Percentiles rank a stretch among this genome's conserved stretches.
Conservation (phyloP, 1,140 invertebrate genomes). For the Mamestra configurata region DNA sequence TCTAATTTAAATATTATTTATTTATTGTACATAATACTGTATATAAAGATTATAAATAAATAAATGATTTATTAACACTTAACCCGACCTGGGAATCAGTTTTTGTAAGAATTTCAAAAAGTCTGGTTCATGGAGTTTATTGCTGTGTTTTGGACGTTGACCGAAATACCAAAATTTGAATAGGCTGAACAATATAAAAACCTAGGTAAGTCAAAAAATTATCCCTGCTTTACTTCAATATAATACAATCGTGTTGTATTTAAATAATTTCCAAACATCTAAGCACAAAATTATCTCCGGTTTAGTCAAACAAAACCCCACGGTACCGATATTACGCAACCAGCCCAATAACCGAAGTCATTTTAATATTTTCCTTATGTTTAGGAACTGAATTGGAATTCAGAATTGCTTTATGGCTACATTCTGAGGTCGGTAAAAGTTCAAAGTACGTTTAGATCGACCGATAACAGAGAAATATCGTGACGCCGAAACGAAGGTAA, state of each 20-base stretch:
- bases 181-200: too few relatives aligned
- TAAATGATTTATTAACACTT: too few relatives aligned
- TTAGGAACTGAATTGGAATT: slow-evolving; percentile 53
- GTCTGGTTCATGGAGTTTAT: too few relatives aligned
- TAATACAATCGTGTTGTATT: background rate
- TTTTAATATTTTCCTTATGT: slow-evolving; percentile 49
- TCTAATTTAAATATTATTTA: too few relatives aligned
- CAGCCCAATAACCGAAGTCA: slow-evolving; percentile 35
- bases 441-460: slow-evolving; percentile 69
- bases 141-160: too few relatives aligned
- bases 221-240: too few relatives aligned
- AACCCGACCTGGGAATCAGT: too few relatives aligned
- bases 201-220: too few relatives aligned
- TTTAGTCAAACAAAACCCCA: slow-evolving; percentile 10
- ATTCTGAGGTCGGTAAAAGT: slow-evolving; percentile 58
- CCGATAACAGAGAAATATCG: slow-evolving; percentile 66
- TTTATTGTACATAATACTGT: too few relatives aligned
- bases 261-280: background rate
- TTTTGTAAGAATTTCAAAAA: too few relatives aligned
- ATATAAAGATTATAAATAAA: too few relatives aligned
- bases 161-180: too few relatives aligned
- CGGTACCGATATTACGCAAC: slow-evolving; percentile 22
- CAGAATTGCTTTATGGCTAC: slow-evolving; percentile 53
- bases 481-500: slow-evolving; percentile 47
- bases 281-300: background rate